Conservation (phyloP, 1,140 invertebrate genomes). For the Augochlora pura region DNA sequence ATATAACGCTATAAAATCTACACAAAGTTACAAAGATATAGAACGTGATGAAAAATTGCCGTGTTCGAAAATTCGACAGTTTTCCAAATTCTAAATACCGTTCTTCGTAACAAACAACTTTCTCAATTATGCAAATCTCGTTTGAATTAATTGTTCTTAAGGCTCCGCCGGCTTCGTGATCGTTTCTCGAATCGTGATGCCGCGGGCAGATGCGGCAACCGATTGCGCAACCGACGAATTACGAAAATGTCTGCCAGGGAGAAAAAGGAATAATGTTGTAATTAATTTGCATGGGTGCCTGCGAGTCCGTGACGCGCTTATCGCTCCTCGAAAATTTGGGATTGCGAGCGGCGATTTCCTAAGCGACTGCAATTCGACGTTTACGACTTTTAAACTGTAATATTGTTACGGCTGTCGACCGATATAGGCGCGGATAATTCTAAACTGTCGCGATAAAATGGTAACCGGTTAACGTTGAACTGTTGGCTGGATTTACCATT, state of each 20-base stretch:
- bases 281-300: slow-evolving; percentile 19
- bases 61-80: too few relatives aligned
- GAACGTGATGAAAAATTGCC: too few relatives aligned
- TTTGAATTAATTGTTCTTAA: too few relatives aligned
- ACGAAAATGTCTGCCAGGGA: not conserved
- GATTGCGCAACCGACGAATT: not conserved
- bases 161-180: too few relatives aligned
- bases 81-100: too few relatives aligned
- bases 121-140: too few relatives aligned
- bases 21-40: too few relatives aligned
- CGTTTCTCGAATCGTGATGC: not conserved
- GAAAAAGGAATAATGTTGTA: not conserved
- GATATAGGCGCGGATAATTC: not conserved
- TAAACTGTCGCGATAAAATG: not conserved
- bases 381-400: not conserved
- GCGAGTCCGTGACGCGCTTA: not conserved
- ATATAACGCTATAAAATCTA: too few relatives aligned
- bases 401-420: not conserved
- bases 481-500: too few relatives aligned
- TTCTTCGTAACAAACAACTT: too few relatives aligned
- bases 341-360: not conserved
- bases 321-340: not conserved
- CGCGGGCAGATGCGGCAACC: not conserved
- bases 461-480: not conserved
- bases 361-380: not conserved